Percentiles rank a stretch among this genome's conserved stretches.
Evolutionary conservation across 2,888 invertebrate genomes (phyloP).

Genomic region (Andrena marginata): DNA sequence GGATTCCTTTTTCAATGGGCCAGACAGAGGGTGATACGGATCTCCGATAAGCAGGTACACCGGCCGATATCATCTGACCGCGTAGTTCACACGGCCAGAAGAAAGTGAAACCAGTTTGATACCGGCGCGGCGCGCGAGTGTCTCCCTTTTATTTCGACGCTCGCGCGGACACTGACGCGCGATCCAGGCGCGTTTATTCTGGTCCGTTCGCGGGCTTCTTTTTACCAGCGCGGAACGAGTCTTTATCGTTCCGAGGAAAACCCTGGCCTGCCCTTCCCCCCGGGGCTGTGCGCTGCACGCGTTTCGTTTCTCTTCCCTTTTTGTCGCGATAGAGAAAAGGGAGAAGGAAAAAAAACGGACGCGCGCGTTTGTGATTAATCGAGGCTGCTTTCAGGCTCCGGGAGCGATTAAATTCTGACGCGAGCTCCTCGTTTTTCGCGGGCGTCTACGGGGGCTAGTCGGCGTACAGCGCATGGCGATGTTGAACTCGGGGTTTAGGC

Average conservation of each 20-base stretch:
- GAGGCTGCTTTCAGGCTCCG: slow-evolving; percentile 8
- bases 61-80: slow-evolving; percentile 60
- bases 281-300: neutral
- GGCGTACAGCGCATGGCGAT: neutral
- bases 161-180: slow-evolving; percentile 29
- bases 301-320: neutral
- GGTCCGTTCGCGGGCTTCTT: neutral
- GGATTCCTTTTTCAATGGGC: slow-evolving; percentile 45
- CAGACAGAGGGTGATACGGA: slow-evolving; percentile 36
- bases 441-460: neutral
- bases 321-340: neutral
- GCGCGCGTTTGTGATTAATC: slow-evolving; percentile 22
- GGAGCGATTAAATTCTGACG: slow-evolving; percentile 20
- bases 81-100: slow-evolving; percentile 59
- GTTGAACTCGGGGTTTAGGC: neutral
- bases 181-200: slow-evolving; percentile 35
- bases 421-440: neutral
- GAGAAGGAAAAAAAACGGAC: neutral
- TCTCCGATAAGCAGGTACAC: slow-evolving; percentile 68
- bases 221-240: slow-evolving; percentile 17
- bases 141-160: slow-evolving; percentile 49
- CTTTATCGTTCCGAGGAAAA: slow-evolving; percentile 40
- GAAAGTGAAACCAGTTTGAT: slow-evolving; percentile 71
- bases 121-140: slow-evolving; percentile 28
- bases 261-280: neutral